Conservation (phyloP, 2,113 vertebrate genomes). For the Pseudonaja textilis region DNA sequence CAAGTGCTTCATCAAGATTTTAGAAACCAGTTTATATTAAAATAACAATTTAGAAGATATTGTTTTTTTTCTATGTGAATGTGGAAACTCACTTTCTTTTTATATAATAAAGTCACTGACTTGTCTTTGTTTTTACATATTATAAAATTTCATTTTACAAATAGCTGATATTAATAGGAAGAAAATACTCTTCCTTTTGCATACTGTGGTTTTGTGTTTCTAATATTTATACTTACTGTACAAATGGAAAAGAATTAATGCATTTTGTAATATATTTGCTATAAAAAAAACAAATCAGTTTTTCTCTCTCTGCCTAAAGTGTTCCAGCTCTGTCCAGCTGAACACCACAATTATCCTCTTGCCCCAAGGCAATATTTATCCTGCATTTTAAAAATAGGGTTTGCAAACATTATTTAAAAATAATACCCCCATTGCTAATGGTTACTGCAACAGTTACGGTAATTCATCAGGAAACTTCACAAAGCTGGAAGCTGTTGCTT, state of each 20-base stretch:
- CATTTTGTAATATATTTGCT: slow-evolving; percentile 5
- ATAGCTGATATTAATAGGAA: background rate
- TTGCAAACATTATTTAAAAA: slow-evolving; percentile 3
- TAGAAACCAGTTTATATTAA: background rate
- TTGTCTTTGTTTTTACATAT: background rate
- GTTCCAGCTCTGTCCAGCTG: background rate
- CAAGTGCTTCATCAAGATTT: background rate
- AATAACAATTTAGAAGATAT: background rate
- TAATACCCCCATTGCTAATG: background rate
- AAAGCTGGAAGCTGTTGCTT: background rate
- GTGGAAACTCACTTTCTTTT: background rate
- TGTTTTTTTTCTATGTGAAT: background rate
- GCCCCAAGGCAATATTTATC: background rate
- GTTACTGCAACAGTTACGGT: background rate
- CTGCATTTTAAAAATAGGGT: background rate
- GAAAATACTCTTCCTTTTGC: background rate
- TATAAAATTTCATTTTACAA: background rate
- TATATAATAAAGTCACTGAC: background rate
- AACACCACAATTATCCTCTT: background rate
- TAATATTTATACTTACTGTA: background rate
- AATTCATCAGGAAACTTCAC: background rate
- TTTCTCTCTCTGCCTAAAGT: background rate
- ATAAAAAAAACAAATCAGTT: background rate
- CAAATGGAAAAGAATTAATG: background rate
- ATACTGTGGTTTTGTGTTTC: background rate